Base-by-base conservation (phyloP, 1,140 invertebrate genomes). In the Scaptomyza hsui region DNA sequence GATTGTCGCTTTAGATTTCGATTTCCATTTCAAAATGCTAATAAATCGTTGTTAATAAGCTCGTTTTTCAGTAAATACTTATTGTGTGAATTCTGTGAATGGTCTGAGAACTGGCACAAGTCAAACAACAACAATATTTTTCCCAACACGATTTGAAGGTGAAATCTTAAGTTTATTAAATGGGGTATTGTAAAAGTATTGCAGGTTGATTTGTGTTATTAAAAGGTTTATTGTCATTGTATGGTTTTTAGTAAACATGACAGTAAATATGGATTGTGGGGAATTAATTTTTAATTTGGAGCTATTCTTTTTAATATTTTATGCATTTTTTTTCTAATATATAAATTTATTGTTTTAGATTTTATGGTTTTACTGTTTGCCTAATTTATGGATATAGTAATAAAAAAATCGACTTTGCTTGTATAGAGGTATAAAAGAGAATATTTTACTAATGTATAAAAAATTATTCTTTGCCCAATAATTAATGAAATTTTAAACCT, bases 1-100 rank as follows among this genome's bases (percentile, higher is more conserved):
- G 81, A 76, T 86, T 81, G 80, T 77, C 77, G 81, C 62, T 81
- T 71, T 77, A 70, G 80, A 85, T 85, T 75, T 62, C 72, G 55
- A 80, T 76, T 80, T 82, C 52, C 53, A 82, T 78, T 82, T 71
- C 26, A 65, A 79, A 73, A 75, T 68, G 65, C 53, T 68, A 82
- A 80, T 75, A 82, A 75, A 82, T 78, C 69, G 76, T 60, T 19
- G 52, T 63, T 68, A 81, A 76, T 80, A 80, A 80, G 77, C 63
- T 68, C 65, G 78, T 76, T 83, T 76, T 83, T 71, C 59, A 55
- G 55, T 72, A 67, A 80, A 76, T 63, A 64, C 51, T 52, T 47
- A 61, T 57, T 71, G 77, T 80, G 77, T 65, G 76, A 60, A 57
- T 52, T 48, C 60, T 51, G 53, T 77, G 75, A 72, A 67, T 60